phyloP scores from a whole-genome alignment of 2,797 vertebrate genomes.

The Acipenser transmontanus region DNA sequence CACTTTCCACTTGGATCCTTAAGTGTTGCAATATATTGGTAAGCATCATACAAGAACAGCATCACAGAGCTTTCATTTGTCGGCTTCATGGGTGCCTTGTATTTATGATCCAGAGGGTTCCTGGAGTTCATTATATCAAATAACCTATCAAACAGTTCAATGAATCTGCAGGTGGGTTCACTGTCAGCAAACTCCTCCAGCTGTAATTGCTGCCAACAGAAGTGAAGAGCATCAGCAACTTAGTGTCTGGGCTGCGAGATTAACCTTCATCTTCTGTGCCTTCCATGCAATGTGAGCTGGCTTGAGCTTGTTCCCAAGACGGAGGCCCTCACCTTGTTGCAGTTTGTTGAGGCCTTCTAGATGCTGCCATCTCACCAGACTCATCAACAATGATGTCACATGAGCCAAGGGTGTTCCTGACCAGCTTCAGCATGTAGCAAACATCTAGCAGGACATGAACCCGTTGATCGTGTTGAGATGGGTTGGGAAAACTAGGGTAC shows the following conservation, averaged over 20 bases:
- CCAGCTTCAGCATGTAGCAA: slow-evolving; percentile 23
- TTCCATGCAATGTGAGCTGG: slow-evolving; percentile 16
- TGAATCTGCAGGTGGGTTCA: too few species aligned
- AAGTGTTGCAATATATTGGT: too few species aligned
- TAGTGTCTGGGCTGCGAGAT: slow-evolving; percentile 6
- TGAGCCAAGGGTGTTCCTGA: slow-evolving; percentile 18
- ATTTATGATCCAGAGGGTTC: too few species aligned
- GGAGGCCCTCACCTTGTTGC: slow-evolving; percentile 17
- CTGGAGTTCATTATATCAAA: too few species aligned
- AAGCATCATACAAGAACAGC: too few species aligned
- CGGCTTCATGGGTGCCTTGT: too few species aligned
- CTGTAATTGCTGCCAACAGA: too few species aligned
- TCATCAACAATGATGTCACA: not conserved
- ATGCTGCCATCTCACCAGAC: slow-evolving; percentile 17
- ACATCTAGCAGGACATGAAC: slow-evolving; percentile 14
- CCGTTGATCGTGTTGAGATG: not conserved
- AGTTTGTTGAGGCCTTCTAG: slow-evolving; percentile 19
- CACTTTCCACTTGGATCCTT: too few species aligned
- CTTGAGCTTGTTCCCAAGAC: slow-evolving; percentile 20
- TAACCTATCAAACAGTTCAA: too few species aligned
- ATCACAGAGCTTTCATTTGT: too few species aligned
- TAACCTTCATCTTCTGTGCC: slow-evolving; percentile 22
- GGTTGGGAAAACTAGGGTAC: slow-evolving; percentile 3
- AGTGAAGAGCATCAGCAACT: too few species aligned
- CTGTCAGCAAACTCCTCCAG: too few species aligned